Percentiles rank a stretch among this genome's conserved stretches.
These are phyloP conservation scores for Eucera pruinosa DNA, from an alignment of 2,888 invertebrate genomes.

Conservation along the genomic window DNA sequence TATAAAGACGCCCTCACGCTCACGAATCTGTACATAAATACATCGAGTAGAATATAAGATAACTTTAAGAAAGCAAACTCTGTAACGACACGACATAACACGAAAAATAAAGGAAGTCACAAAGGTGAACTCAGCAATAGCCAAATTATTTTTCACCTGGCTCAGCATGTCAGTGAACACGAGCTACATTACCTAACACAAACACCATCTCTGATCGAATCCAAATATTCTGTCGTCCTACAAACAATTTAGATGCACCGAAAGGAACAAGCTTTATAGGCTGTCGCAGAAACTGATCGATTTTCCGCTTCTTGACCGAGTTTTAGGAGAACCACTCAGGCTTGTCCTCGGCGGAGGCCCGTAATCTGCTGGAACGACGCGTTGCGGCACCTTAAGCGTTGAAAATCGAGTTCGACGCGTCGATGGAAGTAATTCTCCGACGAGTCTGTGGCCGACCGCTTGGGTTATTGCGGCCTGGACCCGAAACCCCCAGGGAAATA, in stretches of 20 bases:
- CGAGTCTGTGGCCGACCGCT: slow-evolving; percentile 26
- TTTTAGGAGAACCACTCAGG: slow-evolving; percentile 17
- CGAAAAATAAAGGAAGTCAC: too few species aligned
- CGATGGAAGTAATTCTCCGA: slow-evolving; percentile 57
- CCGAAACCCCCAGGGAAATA: slow-evolving; percentile 76
- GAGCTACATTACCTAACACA: too few species aligned
- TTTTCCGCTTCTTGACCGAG: slow-evolving; percentile 24
- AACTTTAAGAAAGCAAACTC: too few species aligned
- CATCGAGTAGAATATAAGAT: background rate
- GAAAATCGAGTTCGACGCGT: slow-evolving; percentile 46
- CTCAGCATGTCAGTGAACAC: too few species aligned
- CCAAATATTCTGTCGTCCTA: background rate
- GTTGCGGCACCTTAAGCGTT: slow-evolving; percentile 45
- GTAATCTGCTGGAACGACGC: slow-evolving; percentile 25
- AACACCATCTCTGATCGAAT: too few species aligned
- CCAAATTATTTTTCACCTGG: too few species aligned
- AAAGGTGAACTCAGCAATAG: too few species aligned
- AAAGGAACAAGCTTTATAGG: background rate
- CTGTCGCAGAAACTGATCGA: slow-evolving; percentile 14
- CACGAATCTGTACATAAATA: too few species aligned
- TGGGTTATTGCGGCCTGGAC: slow-evolving; percentile 75
- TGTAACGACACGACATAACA: too few species aligned
- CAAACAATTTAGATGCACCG: background rate
- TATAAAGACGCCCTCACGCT: too few species aligned
- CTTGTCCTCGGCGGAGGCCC: background rate